Evolutionary conservation across 2,797 vertebrate species (phyloP), one percentile per base, ranked within the genome.

Genomic region (Darevskia mixta): DNA sequence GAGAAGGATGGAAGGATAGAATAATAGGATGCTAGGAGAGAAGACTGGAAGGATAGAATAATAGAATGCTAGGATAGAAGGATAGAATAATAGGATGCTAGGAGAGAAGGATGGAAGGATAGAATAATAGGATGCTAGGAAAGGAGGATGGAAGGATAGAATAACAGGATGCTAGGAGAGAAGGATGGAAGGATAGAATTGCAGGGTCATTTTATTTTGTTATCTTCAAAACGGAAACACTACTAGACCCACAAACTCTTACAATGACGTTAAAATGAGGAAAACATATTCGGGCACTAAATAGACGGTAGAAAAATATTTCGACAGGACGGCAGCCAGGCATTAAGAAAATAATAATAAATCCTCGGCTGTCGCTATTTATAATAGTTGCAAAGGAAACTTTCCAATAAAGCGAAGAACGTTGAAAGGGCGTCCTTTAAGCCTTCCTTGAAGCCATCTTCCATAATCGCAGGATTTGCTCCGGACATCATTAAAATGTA

Each of bases 401-500:
- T 73, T 81, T 87, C 92, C 86, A 95, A 85, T 94, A 94, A 93
- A 96, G 94, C 95, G 95, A 95, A 92, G 96, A 95, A 96, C 91
- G 96, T 94, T 95, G 92, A 94, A 95, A 83, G 94, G 93, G 94
- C 94, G 97, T 97, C 97, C 97, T 98, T 98, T 98, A 97, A 98
- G 97, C 96, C 95, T 97, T 95, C 97, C 97, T 98, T 98, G 97
- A 96, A 97, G 97, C 97, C 93, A 97, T 96, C 96, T 96, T 96
- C 97, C 97, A 97, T 95, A 97, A 98, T 98, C 97, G 97, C 97
- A 95, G 96, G 95, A 98, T 98, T 98, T 98, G 98, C 97, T 97
- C 96, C 96, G 97, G 97, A 98, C 97, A 97, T 98, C 98, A 98
- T 99, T 99, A 98, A 98, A 98, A 98, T 97, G 97, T 98, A 98